Evolutionary conservation across 2,797 vertebrate species (phyloP), one percentile per base, ranked within the genome.

Genomic region (Lepus townsendii): DNA sequence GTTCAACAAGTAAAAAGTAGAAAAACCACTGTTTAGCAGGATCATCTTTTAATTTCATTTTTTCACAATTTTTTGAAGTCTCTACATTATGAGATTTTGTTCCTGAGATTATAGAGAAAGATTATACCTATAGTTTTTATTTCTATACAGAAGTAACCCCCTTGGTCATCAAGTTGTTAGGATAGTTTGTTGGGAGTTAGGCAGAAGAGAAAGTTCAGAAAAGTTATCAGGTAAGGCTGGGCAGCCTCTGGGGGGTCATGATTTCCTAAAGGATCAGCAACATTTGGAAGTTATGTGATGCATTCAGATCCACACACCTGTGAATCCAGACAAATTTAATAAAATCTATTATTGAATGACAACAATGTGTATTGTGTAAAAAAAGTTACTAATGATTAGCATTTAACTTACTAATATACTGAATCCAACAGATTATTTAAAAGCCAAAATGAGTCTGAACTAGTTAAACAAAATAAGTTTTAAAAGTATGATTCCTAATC

Each of bases 401-500:
- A 69, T 60, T 83, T 71, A 60, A 57, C 68, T 89, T 24, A 69
- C 72, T 89, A 73, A 50, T 82, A n/a, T 16, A 27, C n/a, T 75
- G 26, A 94, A 92, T 69, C 27, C 30, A 80, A 54, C 12, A 24
- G 32, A 78, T 11, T 73, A 7, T 80, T 87, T 94, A 52, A 63
- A 78, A 82, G 72, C 22, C 80, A 86, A 95, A 88, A 32, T 72
- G 50, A 89, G 62, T 93, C 6, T 66, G 57, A 91, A 7, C 66
- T 32, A 69, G 6, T 68, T 87, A 57, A 73, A 54, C 30, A 91
- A 54, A 83, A 38, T 38, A 27, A 10, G 2, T 38, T 57, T 85
- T 68, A 75, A 35, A 96, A 93, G 52, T 84, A 88, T 14, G 24
- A 35, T 42, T 1, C 20, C 38, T 76, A 17, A 27, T 75, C 30